Base-by-base conservation (phyloP, 1,140 invertebrate genomes). In the Ruditapes philippinarum region DNA sequence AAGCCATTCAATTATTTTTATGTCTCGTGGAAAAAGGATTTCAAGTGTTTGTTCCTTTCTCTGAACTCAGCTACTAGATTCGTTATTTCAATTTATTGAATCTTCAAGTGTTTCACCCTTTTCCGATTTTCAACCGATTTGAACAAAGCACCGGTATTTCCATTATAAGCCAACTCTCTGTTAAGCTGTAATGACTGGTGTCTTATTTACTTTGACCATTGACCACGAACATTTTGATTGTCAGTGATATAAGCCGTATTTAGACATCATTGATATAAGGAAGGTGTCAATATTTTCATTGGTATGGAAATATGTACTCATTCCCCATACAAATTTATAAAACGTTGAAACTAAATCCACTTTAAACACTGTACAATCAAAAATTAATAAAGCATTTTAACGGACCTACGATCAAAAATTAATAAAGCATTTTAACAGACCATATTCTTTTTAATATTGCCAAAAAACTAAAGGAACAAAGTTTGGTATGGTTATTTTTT, bases 191-290 rank as follows among this genome's bases (percentile, higher is more conserved):
- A 51, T 78, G 19, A 78, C 49, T 54, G 1, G 28, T 4, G 2
- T 14, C 4, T 31, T 78, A 28, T 78, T 78, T 36, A 54, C 45
- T 31, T 78, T 51, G 31, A 51, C 22, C 45, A 78, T 54, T 78
- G 74, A 51, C 74, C 74, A 54, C 9, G 45, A 51, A 9, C 25
- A 36, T 78, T 78, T 78, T 51, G 36, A 78, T 78, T 78, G 49
- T 54, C 9, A 1, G 1, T 22, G 74, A 19, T 28, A 36, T 38
- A 33, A 31, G 31, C 42, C 42, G 28, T 78, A 54, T 78, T 78
- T 54, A 78, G 49, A 54, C 36, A 78, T 78, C 74, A 54, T 78
- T 76, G 36, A 78, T 51, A 9, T 28, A 19, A 17, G n/a, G n/a
- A 19, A 54, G 45, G 45, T 51, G 45, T 78, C 42, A 54, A 78